Evolutionary conservation across 2,888 invertebrate genomes (phyloP).

Genomic region (Nephrotoma appendiculata): DNA sequence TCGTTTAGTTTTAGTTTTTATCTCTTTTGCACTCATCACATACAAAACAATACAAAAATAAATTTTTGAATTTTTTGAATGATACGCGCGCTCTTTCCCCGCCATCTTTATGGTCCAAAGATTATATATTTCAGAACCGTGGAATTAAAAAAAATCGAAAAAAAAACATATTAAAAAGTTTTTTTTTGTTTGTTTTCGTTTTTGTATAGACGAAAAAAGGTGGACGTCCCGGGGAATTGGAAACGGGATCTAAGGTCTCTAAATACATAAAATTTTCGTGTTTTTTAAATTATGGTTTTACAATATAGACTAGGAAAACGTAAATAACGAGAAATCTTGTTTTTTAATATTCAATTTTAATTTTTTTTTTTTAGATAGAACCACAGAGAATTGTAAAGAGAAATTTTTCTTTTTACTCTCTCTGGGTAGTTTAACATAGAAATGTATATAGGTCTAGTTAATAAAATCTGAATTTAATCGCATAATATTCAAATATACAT

Average conservation of each 20-base stretch:
- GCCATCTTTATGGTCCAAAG: neutral
- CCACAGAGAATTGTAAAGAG: neutral
- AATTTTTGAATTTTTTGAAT: neutral
- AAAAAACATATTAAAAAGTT: conserved; percentile 5
- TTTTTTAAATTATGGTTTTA: neutral
- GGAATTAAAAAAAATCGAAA: neutral
- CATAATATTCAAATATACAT: neutral
- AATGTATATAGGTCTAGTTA: neutral
- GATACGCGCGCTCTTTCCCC: neutral
- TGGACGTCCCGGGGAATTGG: conserved; percentile 65
- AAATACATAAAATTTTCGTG: neutral
- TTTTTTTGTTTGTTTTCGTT: neutral
- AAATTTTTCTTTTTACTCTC: neutral
- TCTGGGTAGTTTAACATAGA: neutral
- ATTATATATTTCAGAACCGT: neutral
- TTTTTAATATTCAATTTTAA: neutral
- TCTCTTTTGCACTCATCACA: neutral
- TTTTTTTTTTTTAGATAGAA: neutral
- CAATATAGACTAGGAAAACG: neutral
- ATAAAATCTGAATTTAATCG: neutral
- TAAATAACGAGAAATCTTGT: neutral
- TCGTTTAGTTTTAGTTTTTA: neutral
- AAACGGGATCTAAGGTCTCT: conserved; percentile 53
- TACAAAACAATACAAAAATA: neutral
- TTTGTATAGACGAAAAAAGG: conserved; percentile 8